phyloP scores from a whole-genome alignment of 2,797 vertebrate species.

The Sebastes diaconus region DNA sequence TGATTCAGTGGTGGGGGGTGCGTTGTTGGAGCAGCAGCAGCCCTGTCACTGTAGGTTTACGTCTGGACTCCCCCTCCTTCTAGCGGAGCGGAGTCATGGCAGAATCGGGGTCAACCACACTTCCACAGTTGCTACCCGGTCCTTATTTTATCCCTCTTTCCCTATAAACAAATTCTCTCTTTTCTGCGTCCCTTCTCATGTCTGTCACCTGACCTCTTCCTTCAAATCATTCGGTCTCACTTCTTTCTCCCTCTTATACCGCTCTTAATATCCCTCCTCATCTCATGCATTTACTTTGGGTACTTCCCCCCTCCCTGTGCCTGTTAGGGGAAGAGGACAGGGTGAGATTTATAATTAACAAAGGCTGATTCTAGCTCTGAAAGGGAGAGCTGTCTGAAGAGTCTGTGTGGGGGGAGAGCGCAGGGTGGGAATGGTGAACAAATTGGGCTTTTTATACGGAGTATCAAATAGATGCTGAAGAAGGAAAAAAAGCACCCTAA shows the following conservation, averaged over 20 bases:
- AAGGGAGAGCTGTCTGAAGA: constrained; percentile 50
- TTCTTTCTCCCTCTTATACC: constrained; percentile 6
- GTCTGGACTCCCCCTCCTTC: constrained; percentile 40
- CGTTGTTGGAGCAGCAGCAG: constrained; percentile 50
- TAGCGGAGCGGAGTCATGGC: constrained; percentile 56
- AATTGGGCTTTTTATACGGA: constrained; percentile 46
- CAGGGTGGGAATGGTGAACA: constrained; percentile 36
- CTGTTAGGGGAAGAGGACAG: constrained; percentile 46
- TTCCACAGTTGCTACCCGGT: constrained; percentile 23
- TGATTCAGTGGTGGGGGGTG: constrained; percentile 60
- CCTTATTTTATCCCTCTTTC: constrained; percentile 37
- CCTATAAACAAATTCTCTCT: constrained; percentile 32
- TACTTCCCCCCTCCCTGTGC: constrained; percentile 5
- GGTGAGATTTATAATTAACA: constrained; percentile 75
- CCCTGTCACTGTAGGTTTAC: constrained; percentile 72
- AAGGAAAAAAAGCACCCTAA: background rate
- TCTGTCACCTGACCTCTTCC: constrained; percentile 25
- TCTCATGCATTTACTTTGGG: constrained; percentile 21
- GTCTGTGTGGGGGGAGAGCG: constrained; percentile 9
- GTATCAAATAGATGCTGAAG: constrained; percentile 37
- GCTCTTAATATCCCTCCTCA: constrained; percentile 22
- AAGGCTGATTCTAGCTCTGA: constrained; percentile 62
- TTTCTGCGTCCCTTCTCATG: constrained; percentile 8
- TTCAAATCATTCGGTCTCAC: constrained; percentile 16
- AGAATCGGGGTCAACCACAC: constrained; percentile 74